Conservation (phyloP, 2,888 invertebrate species). For the Lamellibrachia satsuma region DNA sequence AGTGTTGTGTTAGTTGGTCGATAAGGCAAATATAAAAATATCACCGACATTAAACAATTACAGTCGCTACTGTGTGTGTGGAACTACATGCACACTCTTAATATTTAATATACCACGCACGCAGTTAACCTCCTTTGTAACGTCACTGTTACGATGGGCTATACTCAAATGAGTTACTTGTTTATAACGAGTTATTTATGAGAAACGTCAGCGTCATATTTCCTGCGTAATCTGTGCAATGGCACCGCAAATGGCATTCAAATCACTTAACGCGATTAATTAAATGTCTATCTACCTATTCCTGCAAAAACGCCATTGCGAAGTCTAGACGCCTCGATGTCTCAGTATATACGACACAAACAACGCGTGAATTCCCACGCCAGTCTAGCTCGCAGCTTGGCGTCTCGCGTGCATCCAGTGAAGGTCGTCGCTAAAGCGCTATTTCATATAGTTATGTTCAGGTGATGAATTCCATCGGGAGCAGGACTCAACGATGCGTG, state of each 20-base stretch:
- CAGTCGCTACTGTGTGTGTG: not conserved
- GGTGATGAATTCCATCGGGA: not conserved
- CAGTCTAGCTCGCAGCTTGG: not conserved
- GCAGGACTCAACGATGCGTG: not conserved
- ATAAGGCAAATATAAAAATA: not conserved
- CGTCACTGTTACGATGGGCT: not conserved
- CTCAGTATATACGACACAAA: not conserved
- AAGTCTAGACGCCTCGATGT: not conserved
- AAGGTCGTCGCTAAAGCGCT: slow-evolving; percentile 8
- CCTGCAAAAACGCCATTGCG: not conserved
- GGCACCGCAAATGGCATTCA: not conserved
- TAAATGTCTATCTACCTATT: not conserved
- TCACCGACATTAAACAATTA: not conserved
- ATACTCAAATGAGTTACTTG: not conserved
- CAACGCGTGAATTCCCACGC: slow-evolving; percentile 3
- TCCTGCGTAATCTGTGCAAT: not conserved
- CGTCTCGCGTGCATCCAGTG: not conserved
- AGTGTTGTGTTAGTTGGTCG: not conserved
- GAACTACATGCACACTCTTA: too few relatives aligned
- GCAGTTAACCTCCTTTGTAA: not conserved
- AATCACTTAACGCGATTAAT: slow-evolving; percentile 12
- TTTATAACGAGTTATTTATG: slow-evolving; percentile 17
- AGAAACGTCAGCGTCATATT: not conserved
- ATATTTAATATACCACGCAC: too few relatives aligned
- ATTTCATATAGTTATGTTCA: not conserved